Base-by-base conservation (phyloP, 2,888 invertebrate genomes). In the Pelosia muscerda region DNA sequence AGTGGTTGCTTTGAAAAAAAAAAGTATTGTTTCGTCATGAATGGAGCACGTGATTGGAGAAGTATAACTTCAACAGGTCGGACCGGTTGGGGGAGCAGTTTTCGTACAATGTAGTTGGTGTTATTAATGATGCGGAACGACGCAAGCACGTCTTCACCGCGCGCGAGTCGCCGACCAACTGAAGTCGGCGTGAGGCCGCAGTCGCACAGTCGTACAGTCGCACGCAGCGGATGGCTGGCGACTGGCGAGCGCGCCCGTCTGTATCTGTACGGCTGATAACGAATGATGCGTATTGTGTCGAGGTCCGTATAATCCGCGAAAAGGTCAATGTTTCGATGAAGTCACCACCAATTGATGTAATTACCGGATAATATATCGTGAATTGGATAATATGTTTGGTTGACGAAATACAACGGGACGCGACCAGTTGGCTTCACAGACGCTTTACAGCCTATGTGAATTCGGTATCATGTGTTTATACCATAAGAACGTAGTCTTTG, bases 251-350 rank as follows among this genome's bases (percentile, higher is more conserved):
- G 85, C 78, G 81, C 67, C 66, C 72, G 71, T 72, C 66, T 71
- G 71, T 71, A 74, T 34, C 38, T 38, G 38, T 38, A 38, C 71
- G 74, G 67, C 67, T 79, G 83, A 82, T 81, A 81, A 83, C 81
- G 74, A 72, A 71, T 74, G 79, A 79, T 78, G 76, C 78, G 77
- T 72, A 74, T 76, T 76, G 54, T 53, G 81, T 76, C 68, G 81
- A 76, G 86, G 84, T 81, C 81, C 77, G 72, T 81, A 78, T 89
- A 88, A 89, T 88, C 88, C 85, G 82, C 84, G 78, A 88, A 88
- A 93, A 93, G 94, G 93, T 94, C 94, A 93, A 93, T 93, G 94
- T 92, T 93, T 92, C 89, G 88, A 88, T 92, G 92, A 90, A 90
- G 90, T 91, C 89, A 90, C 83, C 89, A 79, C 65, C 82, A 81